phyloP scores from a whole-genome alignment of 2,888 invertebrate species.

The Pediacus dermestoides region DNA sequence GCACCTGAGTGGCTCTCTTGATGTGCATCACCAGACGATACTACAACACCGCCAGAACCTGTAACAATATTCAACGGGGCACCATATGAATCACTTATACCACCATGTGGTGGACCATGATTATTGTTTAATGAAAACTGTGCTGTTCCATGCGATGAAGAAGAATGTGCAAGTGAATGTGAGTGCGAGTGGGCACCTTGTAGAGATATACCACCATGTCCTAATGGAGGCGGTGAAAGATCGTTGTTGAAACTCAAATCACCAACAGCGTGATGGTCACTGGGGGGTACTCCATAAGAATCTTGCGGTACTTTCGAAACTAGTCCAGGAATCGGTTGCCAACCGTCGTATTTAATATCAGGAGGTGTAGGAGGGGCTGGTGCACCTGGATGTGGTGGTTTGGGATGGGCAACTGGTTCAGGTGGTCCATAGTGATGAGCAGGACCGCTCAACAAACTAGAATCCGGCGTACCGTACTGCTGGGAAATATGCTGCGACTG shows the following conservation, averaged over 20 bases:
- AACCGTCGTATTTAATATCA: constrained; percentile 76
- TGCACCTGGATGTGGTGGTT: constrained; percentile 63
- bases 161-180: too few species aligned
- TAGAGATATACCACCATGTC: constrained; percentile 16
- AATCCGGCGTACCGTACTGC: constrained; percentile 26
- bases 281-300: constrained; percentile 39
- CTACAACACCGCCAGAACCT: constrained; percentile 45
- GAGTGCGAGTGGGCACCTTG: constrained; percentile 23
- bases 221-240: constrained; percentile 39
- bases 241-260: constrained; percentile 46
- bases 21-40: constrained; percentile 42
- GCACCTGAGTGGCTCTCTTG: constrained; percentile 18
- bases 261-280: constrained; percentile 38
- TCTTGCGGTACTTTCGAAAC: constrained; percentile 43
- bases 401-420: constrained; percentile 55
- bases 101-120: constrained; percentile 25
- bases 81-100: constrained; percentile 54
- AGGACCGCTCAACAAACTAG: constrained; percentile 14
- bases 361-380: constrained; percentile 74
- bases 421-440: constrained; percentile 55
- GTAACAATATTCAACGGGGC: constrained; percentile 51
- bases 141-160: constrained; percentile 17
- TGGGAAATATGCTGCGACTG: constrained; percentile 10
- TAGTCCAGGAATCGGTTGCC: constrained; percentile 80
- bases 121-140: constrained; percentile 18